Conservation (phyloP, 2,113 vertebrate genomes). For the Plotosus lineatus region DNA sequence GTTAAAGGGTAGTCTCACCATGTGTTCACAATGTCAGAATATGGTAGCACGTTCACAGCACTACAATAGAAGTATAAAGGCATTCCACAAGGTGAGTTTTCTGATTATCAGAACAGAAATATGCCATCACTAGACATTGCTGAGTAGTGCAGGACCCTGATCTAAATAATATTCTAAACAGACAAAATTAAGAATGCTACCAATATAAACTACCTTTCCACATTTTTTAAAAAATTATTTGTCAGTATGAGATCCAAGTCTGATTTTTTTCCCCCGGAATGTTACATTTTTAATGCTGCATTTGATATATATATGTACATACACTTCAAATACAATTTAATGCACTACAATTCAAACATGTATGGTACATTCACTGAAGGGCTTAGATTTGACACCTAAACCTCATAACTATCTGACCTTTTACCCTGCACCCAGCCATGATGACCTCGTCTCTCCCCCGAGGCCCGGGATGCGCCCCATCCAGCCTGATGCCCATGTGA, state of each 20-base stretch:
- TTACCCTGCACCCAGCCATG: conserved; percentile 40
- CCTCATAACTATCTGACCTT: conserved; percentile 53
- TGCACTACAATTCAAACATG: conserved; percentile 17
- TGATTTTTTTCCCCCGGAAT: background rate
- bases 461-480: conserved; percentile 20
- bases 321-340: conserved; percentile 20
- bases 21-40: conserved; percentile 12
- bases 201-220: background rate
- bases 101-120: conserved; percentile 22
- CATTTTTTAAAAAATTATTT: background rate
- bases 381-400: conserved; percentile 20
- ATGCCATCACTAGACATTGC: conserved; percentile 2
- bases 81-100: conserved; percentile 12
- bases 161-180: background rate
- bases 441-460: conserved; percentile 23
- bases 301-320: background rate
- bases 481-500: conserved; percentile 28
- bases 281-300: background rate
- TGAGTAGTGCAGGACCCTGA: background rate
- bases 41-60: background rate
- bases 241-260: background rate
- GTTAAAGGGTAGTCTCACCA: conserved; percentile 42
- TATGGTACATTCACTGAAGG: conserved; percentile 34
- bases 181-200: background rate
- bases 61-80: conserved; percentile 2